phyloP scores from a whole-genome alignment of 2,797 vertebrate genomes.

The Lithobates sylvaticus region DNA sequence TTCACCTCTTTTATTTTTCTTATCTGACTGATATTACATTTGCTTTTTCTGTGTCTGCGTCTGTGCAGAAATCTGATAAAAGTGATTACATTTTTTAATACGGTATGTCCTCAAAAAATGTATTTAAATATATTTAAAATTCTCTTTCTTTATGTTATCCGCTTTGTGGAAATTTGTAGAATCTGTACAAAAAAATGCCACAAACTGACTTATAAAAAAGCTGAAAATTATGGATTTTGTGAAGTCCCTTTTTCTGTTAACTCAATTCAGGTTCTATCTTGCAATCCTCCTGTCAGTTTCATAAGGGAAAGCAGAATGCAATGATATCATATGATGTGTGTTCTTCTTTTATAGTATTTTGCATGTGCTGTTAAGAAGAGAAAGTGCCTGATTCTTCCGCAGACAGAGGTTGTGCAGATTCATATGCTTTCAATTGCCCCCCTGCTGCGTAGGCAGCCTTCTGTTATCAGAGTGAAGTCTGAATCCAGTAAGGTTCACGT shows the following conservation, averaged over 20 bases:
- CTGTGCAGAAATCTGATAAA: no score
- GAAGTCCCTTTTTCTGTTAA: no score
- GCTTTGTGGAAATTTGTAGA: background rate
- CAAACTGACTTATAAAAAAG: background rate
- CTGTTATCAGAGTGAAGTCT: conserved; percentile 23
- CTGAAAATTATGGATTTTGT: background rate
- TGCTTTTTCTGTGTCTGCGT: background rate
- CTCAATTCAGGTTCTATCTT: background rate
- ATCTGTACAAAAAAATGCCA: background rate
- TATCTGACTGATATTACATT: background rate
- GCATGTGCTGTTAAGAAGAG: conserved; percentile 59
- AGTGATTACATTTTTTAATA: no score
- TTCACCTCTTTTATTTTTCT: background rate
- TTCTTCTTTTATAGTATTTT: conserved; percentile 8
- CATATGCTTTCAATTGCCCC: conserved; percentile 53
- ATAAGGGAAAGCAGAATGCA: conserved; percentile 10
- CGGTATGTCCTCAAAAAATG: no score
- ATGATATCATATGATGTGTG: conserved; percentile 20
- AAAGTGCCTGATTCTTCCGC: conserved; percentile 64
- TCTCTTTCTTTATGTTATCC: background rate
- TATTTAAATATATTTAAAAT: background rate
- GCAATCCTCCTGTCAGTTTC: background rate
- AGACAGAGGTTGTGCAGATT: conserved; percentile 58
- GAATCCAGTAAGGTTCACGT: conserved; percentile 26
- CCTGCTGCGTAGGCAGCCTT: conserved; percentile 41